Evolutionary conservation across 1,140 invertebrate genomes (phyloP).

Genomic region (Cherax destructor): DNA sequence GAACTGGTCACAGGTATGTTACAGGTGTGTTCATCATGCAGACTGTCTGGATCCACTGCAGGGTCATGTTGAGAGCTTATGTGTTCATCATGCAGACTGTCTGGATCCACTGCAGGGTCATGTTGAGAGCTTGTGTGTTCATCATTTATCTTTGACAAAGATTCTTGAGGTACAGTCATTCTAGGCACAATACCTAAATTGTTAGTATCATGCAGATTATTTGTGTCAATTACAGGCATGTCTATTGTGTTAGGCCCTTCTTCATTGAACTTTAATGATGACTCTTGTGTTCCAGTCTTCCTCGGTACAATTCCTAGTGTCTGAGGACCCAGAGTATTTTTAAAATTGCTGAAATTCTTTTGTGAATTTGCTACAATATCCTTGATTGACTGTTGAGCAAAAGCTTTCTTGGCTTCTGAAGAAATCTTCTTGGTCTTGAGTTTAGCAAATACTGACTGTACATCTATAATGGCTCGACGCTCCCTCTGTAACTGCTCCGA

Average conservation of each 20-base stretch:
- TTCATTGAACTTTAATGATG: not conserved
- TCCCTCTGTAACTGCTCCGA: conserved; percentile 46
- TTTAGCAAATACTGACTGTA: conserved; percentile 64
- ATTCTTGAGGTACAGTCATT: not conserved
- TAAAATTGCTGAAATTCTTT: conserved; percentile 51
- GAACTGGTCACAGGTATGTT: too few species aligned
- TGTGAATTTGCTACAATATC: conserved; percentile 51
- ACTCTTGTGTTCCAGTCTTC: not conserved
- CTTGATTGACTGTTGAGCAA: conserved; percentile 60
- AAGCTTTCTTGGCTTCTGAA: conserved; percentile 55
- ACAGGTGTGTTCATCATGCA: too few species aligned
- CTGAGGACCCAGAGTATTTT: conserved; percentile 29
- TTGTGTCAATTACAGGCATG: not conserved
- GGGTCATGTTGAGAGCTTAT: not conserved
- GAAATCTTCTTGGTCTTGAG: conserved; percentile 57
- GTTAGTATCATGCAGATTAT: not conserved
- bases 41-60: not conserved
- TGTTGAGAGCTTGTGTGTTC: not conserved
- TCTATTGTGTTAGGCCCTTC: not conserved
- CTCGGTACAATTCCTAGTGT: conserved; percentile 37
- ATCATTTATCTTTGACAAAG: too few species aligned
- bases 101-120: not conserved
- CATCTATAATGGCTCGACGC: conserved; percentile 48
- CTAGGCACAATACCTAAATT: not conserved
- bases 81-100: too few species aligned